phyloP scores from a whole-genome alignment of 2,888 invertebrate genomes.

The Orchesellides sinensis region DNA sequence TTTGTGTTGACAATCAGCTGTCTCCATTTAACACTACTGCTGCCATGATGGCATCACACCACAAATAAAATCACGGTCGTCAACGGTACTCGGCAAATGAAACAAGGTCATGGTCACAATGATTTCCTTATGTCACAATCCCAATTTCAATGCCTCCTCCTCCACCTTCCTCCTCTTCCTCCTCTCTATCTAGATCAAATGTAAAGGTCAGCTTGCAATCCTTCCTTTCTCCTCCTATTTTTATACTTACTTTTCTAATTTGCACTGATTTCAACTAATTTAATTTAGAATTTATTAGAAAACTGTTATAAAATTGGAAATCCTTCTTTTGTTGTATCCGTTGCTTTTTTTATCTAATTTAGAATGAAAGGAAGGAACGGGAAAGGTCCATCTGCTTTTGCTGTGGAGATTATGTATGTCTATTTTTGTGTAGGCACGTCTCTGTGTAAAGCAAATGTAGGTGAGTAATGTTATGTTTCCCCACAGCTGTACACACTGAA shows the following conservation, averaged over 20 bases:
- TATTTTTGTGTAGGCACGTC: background rate
- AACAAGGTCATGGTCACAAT: conserved; percentile 19
- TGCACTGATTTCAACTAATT: too few relatives aligned
- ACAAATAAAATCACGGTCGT: background rate
- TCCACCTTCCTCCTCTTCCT: too few relatives aligned
- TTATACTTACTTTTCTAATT: too few relatives aligned
- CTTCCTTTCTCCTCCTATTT: too few relatives aligned
- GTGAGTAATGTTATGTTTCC: background rate
- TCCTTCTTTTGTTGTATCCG: background rate
- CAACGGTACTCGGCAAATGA: background rate
- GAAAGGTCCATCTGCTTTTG: background rate
- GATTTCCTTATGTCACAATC: conserved; percentile 13
- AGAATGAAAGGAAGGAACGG: background rate
- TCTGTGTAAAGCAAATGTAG: background rate
- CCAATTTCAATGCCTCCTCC: conserved; percentile 15
- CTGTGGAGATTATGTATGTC: background rate
- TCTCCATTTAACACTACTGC: background rate
- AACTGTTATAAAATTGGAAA: background rate
- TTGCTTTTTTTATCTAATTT: too few relatives aligned
- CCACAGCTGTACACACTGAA: background rate
- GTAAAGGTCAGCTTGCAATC: background rate
- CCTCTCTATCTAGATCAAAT: background rate
- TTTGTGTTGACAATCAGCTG: background rate
- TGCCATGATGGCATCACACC: background rate
- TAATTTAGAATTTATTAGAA: background rate